phyloP scores from a whole-genome alignment of 2,797 vertebrate genomes.

The Malurus leucopterus region DNA sequence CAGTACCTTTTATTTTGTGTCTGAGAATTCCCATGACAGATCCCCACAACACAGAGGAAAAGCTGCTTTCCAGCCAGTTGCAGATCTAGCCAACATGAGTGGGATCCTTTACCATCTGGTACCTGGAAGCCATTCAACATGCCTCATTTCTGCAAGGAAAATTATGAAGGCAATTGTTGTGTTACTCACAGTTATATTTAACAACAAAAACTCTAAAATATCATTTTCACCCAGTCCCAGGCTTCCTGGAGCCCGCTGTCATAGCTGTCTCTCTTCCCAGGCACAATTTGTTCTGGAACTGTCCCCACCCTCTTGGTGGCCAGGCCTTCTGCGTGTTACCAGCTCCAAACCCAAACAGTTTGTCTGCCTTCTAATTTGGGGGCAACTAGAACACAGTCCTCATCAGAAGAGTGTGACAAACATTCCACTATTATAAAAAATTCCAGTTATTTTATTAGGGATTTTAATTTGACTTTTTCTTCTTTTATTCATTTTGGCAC shows the following conservation, averaged over 20 bases:
- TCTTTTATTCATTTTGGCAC: not conserved
- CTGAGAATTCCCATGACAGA: not conserved
- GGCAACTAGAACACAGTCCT: not conserved
- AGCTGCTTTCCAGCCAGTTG: not conserved
- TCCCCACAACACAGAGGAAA: not conserved
- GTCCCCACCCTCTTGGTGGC: not conserved
- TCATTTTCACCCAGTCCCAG: not conserved
- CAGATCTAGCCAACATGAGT: not conserved
- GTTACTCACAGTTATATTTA: conserved; percentile 14
- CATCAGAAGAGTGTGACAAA: not conserved
- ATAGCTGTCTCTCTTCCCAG: not conserved
- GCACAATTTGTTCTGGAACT: not conserved
- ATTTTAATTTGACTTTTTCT: not conserved
- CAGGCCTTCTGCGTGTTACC: not conserved
- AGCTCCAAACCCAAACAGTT: not conserved
- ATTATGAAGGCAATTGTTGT: not conserved
- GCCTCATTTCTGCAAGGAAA: not conserved
- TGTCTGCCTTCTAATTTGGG: not conserved
- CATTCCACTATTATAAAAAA: not conserved
- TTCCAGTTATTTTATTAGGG: not conserved
- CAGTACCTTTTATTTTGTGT: not conserved
- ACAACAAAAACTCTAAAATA: not conserved
- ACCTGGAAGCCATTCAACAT: conserved; percentile 26
- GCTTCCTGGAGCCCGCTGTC: not conserved
- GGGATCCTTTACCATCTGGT: conserved; percentile 36